Evolutionary conservation across 1,140 invertebrate genomes (phyloP), one percentile per base, ranked within the genome.

Genomic region (Sycophila sp.): DNA sequence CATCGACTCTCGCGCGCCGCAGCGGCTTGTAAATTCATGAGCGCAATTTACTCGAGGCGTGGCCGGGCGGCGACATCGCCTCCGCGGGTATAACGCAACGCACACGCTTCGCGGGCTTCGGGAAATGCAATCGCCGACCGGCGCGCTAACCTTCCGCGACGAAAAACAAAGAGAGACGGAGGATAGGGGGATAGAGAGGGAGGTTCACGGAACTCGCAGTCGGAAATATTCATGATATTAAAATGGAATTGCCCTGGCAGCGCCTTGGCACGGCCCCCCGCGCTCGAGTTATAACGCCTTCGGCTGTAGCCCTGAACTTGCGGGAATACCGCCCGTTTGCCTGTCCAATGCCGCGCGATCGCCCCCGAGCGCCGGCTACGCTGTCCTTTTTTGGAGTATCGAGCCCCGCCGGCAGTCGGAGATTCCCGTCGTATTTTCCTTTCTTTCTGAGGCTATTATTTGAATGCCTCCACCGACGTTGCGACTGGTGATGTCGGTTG

Each of bases 141-240:
- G 72, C 63, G 67, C 72, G 78, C 77, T 78, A 73, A 75, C 71
- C 73, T 75, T 74, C 68, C 67, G 77, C 62, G 79, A 78, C 70
- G 75, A 76, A 59, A 59, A 58, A 36, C 53, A 68, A 30, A 68
- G 28, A 55, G 24, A 30, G 51, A n/a, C 19, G 32, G 51, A 15
- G 36, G 38, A 34, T 11, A 2, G 47, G 30, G 32, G 15, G 42
- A 15, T 8, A 59, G 53, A n/a, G 36, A 24, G 56, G 15, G 56
- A 42, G 36, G 77, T 80, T 83, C 77, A 75, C 77, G 53, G 75
- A 81, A 83, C 78, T 79, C 70, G 67, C 58, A 60, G 67, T 60
- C 71, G 79, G 76, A 83, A 84, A 84, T 84, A 84, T 83, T 84
- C 80, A 80, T 81, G 81, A 82, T 82, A 83, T 82, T 79, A 80